A percentile compares a stretch with the other conserved stretches of the same genome.
Evolutionary conservation across 30 jellyfish, hydroid and myxozoan genomes (phyloP).

Genomic region (Phacellophora camtschatica): DNA sequence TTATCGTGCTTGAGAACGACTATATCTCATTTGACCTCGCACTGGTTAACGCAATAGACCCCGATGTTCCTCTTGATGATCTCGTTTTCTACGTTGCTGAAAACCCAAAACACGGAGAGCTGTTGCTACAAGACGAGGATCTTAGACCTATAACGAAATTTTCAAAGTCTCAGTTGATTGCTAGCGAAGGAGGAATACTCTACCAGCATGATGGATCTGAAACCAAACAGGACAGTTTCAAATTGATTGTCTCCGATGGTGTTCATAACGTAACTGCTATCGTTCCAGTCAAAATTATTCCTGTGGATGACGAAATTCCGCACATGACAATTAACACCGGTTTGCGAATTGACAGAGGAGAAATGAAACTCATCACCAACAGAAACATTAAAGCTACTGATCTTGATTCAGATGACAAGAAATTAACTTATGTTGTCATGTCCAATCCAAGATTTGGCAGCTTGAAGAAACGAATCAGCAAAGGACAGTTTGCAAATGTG

Average conservation of each 20-base stretch:
- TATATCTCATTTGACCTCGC: slow-evolving; percentile 79
- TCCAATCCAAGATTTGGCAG: slow-evolving; percentile 67
- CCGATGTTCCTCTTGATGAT: slow-evolving; percentile 79
- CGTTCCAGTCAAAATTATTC: slow-evolving; percentile 68
- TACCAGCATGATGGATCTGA: slow-evolving; percentile 97
- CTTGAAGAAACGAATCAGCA: slow-evolving; percentile 37
- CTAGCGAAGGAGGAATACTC: slow-evolving; percentile 73
- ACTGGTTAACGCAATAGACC: slow-evolving; percentile 81
- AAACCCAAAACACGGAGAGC: slow-evolving; percentile 89
- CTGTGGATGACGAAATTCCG: slow-evolving; percentile 97
- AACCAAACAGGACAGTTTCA: slow-evolving; percentile 73
- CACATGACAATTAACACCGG: slow-evolving; percentile 86
- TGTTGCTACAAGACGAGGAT: slow-evolving; percentile 67
- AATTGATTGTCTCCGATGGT: slow-evolving; percentile 84
- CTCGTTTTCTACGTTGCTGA: slow-evolving; percentile 65
- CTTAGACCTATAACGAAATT: slow-evolving; percentile 58
- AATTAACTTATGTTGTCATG: slow-evolving; percentile 68
- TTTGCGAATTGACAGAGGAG: slow-evolving; percentile 80
- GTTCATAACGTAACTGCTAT: slow-evolving; percentile 68
- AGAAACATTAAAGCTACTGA: slow-evolving; percentile 84
- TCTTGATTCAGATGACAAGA: slow-evolving; percentile 75
- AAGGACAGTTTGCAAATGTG: slow-evolving; percentile 52
- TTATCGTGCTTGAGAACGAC: slow-evolving; percentile 91
- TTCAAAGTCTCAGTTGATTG: slow-evolving; percentile 43
- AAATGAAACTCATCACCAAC: slow-evolving; percentile 77